Conservation (phyloP, 2,113 vertebrate species). For the Thunnus thynnus region DNA sequence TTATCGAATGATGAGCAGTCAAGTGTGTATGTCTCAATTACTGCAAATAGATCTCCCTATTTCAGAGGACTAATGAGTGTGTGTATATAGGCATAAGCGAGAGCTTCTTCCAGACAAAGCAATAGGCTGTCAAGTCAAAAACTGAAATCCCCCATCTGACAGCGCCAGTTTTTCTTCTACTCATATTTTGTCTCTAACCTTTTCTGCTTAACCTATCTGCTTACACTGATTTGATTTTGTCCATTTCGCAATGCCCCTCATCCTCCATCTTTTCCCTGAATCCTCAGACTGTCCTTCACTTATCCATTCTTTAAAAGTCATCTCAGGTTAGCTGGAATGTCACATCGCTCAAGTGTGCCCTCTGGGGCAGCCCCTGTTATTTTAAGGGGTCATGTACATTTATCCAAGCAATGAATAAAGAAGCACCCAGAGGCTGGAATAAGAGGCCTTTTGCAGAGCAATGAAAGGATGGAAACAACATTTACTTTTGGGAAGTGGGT, state of each 20-base stretch:
- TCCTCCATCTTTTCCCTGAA: conserved; percentile 42
- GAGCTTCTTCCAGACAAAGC: conserved; percentile 11
- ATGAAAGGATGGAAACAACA: conserved; percentile 48
- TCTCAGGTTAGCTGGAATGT: conserved; percentile 78
- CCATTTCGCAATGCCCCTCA: conserved; percentile 32
- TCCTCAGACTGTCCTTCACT: conserved; percentile 66
- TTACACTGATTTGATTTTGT: conserved; percentile 77
- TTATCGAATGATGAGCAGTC: conserved; percentile 18
- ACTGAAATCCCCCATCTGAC: neutral
- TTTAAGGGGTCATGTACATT: conserved; percentile 81
- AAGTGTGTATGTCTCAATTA: conserved; percentile 28
- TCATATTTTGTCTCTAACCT: conserved; percentile 68
- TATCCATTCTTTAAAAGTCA: conserved; percentile 78
- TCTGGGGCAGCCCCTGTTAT: conserved; percentile 73
- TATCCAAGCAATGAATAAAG: conserved; percentile 77
- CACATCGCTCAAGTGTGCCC: conserved; percentile 78
- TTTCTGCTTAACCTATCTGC: conserved; percentile 75
- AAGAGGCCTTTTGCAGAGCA: conserved; percentile 19
- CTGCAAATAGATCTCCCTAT: neutral
- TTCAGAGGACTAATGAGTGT: neutral
- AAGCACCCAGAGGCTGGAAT: conserved; percentile 55
- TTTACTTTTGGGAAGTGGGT: conserved; percentile 50
- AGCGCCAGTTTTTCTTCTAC: conserved; percentile 4
- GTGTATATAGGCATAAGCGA: neutral
- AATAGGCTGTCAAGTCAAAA: neutral